Evolutionary conservation across 2,113 vertebrate species (phyloP), one percentile per base, ranked within the genome.

Genomic region (Capra hircus): DNA sequence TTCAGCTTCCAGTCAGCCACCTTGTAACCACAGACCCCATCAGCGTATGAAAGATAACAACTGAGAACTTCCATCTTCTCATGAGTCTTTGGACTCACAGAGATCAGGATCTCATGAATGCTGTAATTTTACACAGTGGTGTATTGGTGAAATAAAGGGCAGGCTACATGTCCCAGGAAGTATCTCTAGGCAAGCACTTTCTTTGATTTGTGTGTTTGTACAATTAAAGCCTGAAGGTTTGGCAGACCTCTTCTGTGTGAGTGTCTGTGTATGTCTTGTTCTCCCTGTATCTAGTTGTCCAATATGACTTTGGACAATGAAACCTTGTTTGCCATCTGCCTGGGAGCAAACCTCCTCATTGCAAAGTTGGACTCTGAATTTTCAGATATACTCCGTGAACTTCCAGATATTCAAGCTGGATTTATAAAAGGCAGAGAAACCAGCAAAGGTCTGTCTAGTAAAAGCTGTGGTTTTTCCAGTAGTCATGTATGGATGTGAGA

Each of bases 161-260:
- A 91, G 59, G 10, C 16, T 23, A 23, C 6, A 13, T 82, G 88
- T 92, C 25, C 12, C 21, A 92, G 81, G 48, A 96, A 98, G 62
- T 92, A 50, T 67, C 90, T 90, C 48, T 4, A 90, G 92, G 83
- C 83, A 95, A 88, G 50, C 36, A 95, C 25, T 59, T 94, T 43
- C 30, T 96, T 94, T 96, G 85, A 95, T 95, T 95, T 95, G 83
- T 50, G 71, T 88, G 62, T 96, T 96, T 93, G 40, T 95, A 71
- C 89, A 91, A 14, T 78, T 36, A 85, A 27, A 45, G 7, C 55
- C 62, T 27, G 40, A 71, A 82, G 50, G 48, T 82, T 77, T 92
- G 52, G 48, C 50, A 45, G 40, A 14, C 74, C 33, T 86, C 53
- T 40, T 59, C 2, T 77, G 11, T 57, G 28, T 77, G 36, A 71